phyloP scores from a whole-genome alignment of 2,797 vertebrate species.

The Anguilla megastoma region DNA sequence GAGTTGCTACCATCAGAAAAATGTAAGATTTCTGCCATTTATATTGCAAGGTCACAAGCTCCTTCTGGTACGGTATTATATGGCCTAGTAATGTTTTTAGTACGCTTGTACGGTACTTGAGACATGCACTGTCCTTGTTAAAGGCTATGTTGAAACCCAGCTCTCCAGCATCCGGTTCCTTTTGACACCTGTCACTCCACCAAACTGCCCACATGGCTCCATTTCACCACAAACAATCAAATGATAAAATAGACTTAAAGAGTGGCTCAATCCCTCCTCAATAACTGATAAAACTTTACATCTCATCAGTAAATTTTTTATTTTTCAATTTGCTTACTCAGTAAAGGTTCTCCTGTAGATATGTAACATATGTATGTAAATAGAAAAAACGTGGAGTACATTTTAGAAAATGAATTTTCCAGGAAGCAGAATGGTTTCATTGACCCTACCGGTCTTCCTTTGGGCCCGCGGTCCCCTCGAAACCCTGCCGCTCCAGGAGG shows the following conservation, averaged over 20 bases:
- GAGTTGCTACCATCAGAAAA: too few relatives aligned
- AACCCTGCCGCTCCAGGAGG: constrained; percentile 87
- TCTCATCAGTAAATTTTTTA: background rate
- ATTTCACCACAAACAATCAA: background rate
- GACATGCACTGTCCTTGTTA: too few relatives aligned
- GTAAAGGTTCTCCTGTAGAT: background rate
- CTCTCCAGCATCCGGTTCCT: background rate
- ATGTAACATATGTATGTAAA: background rate
- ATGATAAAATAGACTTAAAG: background rate
- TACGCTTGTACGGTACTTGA: too few relatives aligned
- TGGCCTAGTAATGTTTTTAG: too few relatives aligned
- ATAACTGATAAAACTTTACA: background rate
- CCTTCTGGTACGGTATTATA: too few relatives aligned
- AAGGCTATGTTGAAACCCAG: too few relatives aligned
- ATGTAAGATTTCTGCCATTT: too few relatives aligned
- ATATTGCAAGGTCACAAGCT: too few relatives aligned
- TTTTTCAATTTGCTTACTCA: background rate
- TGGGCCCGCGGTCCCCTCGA: constrained; percentile 85
- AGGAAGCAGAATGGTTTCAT: background rate
- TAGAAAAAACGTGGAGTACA: background rate
- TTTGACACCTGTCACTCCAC: background rate
- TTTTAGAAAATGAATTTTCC: background rate
- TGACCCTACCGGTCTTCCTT: constrained; percentile 90
- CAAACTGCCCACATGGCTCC: background rate
- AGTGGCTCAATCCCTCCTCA: too few relatives aligned